These are phyloP conservation scores for Phrynosoma platyrhinos DNA, from an alignment of 2,113 vertebrate genomes.

Conservation along the genomic window DNA sequence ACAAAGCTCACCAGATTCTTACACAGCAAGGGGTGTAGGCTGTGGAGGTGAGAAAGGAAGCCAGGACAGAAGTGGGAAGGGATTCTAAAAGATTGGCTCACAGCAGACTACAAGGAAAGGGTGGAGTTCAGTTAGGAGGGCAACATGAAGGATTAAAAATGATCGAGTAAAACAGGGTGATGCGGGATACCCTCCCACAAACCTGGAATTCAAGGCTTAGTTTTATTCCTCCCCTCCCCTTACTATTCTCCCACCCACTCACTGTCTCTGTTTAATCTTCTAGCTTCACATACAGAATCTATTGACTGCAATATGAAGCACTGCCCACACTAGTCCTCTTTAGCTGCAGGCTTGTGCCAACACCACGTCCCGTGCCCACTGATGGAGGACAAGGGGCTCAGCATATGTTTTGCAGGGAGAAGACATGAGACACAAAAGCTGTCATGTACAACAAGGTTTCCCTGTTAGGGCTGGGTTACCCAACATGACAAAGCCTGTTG, in stretches of 20 bases:
- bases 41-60: neutral
- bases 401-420: neutral
- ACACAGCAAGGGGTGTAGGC: neutral
- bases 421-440: too few species aligned
- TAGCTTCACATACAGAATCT: neutral
- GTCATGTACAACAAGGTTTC: neutral
- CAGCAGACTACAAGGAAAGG: constrained; percentile 39
- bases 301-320: fast-evolving
- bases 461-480: constrained; percentile 26
- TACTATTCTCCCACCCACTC: constrained; percentile 22
- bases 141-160: neutral
- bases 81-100: neutral
- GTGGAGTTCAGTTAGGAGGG: constrained; percentile 10
- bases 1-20: neutral
- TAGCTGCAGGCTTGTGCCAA: neutral
- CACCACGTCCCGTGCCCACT: neutral
- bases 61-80: neutral
- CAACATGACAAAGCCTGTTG: too few species aligned
- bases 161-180: neutral
- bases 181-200: constrained; percentile 39
- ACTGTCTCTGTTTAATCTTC: constrained; percentile 36
- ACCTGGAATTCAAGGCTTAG: constrained; percentile 60
- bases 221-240: neutral
- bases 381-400: neutral
- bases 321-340: neutral